Evolutionary conservation across 2,888 invertebrate genomes (phyloP).

Genomic region (Dryocosmus kuriphilus): DNA sequence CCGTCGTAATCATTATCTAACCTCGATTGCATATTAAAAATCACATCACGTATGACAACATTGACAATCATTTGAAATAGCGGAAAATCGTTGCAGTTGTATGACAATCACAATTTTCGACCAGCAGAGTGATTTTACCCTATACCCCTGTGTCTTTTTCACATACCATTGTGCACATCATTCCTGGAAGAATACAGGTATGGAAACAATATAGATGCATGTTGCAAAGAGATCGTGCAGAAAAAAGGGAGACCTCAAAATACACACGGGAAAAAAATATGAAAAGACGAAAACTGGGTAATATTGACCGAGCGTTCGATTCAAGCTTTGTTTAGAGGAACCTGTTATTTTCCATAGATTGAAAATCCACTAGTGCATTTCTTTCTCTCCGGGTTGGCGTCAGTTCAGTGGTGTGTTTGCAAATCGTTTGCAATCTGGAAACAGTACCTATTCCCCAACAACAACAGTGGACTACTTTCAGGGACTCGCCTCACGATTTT

Average conservation of each 20-base stretch:
- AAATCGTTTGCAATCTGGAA: slow-evolving; percentile 35
- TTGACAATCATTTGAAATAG: too few relatives aligned
- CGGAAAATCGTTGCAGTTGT: too few relatives aligned
- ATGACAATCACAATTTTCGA: too few relatives aligned
- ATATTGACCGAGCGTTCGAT: slow-evolving; percentile 35
- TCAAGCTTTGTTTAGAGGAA: slow-evolving; percentile 15
- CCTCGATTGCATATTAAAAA: too few relatives aligned
- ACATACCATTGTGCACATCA: neutral
- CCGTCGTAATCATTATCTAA: too few relatives aligned
- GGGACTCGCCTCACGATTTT: slow-evolving; percentile 14
- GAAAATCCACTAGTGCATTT: slow-evolving; percentile 28
- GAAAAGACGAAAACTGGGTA: slow-evolving; percentile 11
- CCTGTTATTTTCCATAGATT: slow-evolving; percentile 24
- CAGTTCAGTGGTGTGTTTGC: slow-evolving; percentile 35
- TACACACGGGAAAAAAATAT: neutral
- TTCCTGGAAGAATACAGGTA: neutral
- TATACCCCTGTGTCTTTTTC: neutral
- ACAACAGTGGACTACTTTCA: slow-evolving; percentile 20
- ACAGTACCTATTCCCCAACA: slow-evolving; percentile 14
- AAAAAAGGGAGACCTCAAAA: slow-evolving; percentile 21
- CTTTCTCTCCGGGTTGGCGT: slow-evolving; percentile 24
- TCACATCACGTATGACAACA: too few relatives aligned
- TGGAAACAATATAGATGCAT: slow-evolving; percentile 7
- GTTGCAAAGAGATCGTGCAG: neutral
- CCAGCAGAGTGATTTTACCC: neutral